Evolutionary conservation across 2,113 vertebrate genomes (phyloP).

Genomic region (Heteronetta atricapilla): DNA sequence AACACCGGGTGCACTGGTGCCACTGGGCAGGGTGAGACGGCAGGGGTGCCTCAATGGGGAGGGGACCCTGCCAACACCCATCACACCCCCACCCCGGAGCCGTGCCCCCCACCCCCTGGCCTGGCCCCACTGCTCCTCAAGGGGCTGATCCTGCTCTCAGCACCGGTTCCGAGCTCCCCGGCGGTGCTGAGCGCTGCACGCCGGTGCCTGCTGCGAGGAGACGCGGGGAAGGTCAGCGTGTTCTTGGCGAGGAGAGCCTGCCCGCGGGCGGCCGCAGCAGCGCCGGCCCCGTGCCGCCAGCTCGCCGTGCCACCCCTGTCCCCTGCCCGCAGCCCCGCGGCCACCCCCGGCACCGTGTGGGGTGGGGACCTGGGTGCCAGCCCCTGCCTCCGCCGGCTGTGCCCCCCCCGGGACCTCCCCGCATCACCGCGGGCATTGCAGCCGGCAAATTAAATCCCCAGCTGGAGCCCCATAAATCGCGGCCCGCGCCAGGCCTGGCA

Average conservation of each 20-base stretch:
- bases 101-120: neutral
- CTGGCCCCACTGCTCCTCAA: neutral
- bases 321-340: neutral
- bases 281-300: neutral
- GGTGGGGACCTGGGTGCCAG: neutral
- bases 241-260: conserved; percentile 32
- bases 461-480: conserved; percentile 74
- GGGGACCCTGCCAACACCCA: neutral
- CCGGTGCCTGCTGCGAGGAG: neutral
- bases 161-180: fast-evolving
- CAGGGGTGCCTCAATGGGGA: neutral
- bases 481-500: conserved; percentile 69
- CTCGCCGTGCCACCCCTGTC: neutral
- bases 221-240: conserved; percentile 30
- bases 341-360: fast-evolving
- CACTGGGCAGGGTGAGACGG: neutral
- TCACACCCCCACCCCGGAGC: no score
- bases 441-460: conserved; percentile 57
- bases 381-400: neutral
- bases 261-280: neutral
- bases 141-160: neutral
- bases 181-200: fast-evolving
- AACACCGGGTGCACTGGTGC: neutral
- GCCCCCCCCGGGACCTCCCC: neutral
- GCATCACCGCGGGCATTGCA: neutral